phyloP scores from a whole-genome alignment of 2,797 vertebrate species.

The Trematomus bernacchii region DNA sequence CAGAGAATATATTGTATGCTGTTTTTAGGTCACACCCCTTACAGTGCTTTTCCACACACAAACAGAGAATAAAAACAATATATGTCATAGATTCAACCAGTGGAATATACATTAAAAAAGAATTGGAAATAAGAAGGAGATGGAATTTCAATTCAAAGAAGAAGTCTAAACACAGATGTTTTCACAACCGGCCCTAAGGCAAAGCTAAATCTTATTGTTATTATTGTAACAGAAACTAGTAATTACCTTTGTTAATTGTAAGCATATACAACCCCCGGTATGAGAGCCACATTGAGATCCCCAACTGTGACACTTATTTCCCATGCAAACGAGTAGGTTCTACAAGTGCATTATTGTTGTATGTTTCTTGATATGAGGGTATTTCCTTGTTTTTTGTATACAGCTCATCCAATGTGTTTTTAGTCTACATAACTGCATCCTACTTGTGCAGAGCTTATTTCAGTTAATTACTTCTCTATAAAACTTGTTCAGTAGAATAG shows the following conservation, averaged over 20 bases:
- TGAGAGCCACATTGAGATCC: constrained; percentile 3
- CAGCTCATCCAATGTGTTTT: neutral
- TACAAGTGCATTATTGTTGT: neutral
- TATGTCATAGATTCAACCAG: constrained; percentile 10
- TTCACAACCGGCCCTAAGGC: constrained; percentile 10
- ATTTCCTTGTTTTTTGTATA: too few species aligned
- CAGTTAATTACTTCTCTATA: too few species aligned
- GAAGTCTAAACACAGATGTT: constrained; percentile 11
- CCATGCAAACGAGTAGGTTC: neutral
- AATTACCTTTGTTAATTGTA: constrained; percentile 39
- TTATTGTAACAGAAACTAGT: constrained; percentile 38
- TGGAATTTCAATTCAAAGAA: neutral
- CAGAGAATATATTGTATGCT: constrained; percentile 39
- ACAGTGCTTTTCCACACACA: constrained; percentile 42
- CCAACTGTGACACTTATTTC: neutral
- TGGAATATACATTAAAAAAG: constrained; percentile 13
- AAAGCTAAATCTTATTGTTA: constrained; percentile 46
- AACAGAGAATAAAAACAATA: neutral
- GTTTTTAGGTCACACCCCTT: constrained; percentile 48
- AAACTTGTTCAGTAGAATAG: too few species aligned
- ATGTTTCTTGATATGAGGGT: neutral
- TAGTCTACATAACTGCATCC: neutral
- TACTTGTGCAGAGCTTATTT: neutral
- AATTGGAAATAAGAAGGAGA: constrained; percentile 1
- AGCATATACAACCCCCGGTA: neutral